Evolutionary conservation across 2,113 vertebrate species (phyloP).

Genomic region (Centrocercus urophasianus): DNA sequence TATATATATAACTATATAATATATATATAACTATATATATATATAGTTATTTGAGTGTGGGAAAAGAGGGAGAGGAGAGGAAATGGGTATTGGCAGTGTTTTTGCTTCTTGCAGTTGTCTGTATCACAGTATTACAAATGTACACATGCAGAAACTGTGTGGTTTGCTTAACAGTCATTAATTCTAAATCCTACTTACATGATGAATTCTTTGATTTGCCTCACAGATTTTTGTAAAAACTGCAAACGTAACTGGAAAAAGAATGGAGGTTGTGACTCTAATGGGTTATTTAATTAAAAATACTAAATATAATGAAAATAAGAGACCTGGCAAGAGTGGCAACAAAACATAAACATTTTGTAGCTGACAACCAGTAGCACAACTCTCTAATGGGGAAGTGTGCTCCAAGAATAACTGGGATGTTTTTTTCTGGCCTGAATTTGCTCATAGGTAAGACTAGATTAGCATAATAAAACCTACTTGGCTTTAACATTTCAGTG

Average conservation of each 20-base stretch:
- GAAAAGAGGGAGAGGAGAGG: not conserved
- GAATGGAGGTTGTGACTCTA: not conserved
- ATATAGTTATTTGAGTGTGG: not conserved
- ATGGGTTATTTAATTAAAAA: not conserved
- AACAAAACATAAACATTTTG: not conserved
- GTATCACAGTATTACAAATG: not conserved
- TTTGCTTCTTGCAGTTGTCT: not conserved
- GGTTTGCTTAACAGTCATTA: constrained; percentile 1
- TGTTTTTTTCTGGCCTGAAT: constrained; percentile 6
- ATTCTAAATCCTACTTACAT: constrained; percentile 19
- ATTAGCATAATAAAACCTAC: not conserved
- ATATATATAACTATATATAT: too few species aligned
- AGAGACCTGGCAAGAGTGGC: not conserved
- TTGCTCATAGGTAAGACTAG: accelerated
- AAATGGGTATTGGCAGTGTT: not conserved
- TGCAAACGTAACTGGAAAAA: constrained; percentile 16
- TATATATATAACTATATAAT: too few species aligned
- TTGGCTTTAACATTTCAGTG: not conserved
- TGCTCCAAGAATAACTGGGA: not conserved
- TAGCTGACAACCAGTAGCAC: not conserved
- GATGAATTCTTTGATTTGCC: not conserved
- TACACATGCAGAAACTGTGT: not conserved
- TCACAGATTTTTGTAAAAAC: not conserved
- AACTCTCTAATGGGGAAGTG: not conserved
- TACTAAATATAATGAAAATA: not conserved